Base-by-base conservation (phyloP, 1,140 invertebrate genomes). In the Calliphora vicina region DNA sequence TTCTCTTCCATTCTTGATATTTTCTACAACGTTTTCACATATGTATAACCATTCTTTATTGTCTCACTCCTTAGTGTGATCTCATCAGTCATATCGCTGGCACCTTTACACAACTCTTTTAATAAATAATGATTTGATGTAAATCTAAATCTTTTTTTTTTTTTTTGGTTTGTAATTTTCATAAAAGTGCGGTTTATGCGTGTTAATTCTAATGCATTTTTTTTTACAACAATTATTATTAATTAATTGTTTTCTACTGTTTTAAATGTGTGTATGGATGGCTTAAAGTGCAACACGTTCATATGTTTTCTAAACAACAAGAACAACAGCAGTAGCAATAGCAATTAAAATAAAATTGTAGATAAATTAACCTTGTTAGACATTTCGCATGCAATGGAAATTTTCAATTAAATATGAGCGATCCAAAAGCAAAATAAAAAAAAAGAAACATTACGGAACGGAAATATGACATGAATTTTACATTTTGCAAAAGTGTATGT, bases 311-410 rank as follows among this genome's bases (percentile, higher is more conserved):
- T 35, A 35, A 29, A 73, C 27, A 76, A 76, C 27, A 42, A 35
- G 27, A 35, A 25, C 72, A 73, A 73, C 72, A 73, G 29, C 23
- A 45, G 23, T 43, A 42, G 43, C 74, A 78, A 78, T 43, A 23
- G 42, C 42, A 78, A 78, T 78, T 78, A 78, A 78, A 76, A n/a
- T n/a, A n/a, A 76, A 78, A 78, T 78, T 78, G 74, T 78, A 45
- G 74, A 78, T 78, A 78, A 78, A 78, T 78, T 78, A 78, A 78
- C 74, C 74, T 78, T 78, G 74, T 78, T 78, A 43, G n/a, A 23
- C 35, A 23, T 78, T 78, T 78, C 74, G 35, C 74, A 78, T 78
- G 74, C 74, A 43, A 78, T 78, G 74, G 74, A 78, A 78, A 78
- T 78, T 78, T 78, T 74, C 72, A 74, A 35, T 74, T 74, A n/a